Percentiles rank a stretch among this genome's conserved stretches.
phyloP scores from a whole-genome alignment of 2,797 vertebrate genomes.

The Pelochelys cantorii region DNA sequence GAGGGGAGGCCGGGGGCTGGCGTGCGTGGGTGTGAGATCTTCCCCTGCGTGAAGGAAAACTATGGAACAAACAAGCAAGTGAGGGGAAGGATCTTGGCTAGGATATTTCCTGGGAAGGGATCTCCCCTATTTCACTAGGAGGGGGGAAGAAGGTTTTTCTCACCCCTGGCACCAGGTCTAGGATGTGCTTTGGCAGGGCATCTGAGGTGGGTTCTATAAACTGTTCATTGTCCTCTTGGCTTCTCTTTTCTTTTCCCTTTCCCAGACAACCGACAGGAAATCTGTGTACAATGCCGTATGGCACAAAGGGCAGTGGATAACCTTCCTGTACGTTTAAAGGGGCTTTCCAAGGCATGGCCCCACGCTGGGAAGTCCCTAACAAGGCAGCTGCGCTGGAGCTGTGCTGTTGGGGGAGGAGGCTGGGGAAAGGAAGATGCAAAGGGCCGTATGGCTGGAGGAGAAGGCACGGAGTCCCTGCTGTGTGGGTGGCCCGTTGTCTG shows the following conservation, averaged over 20 bases:
- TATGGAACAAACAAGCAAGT: rapidly evolving
- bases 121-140: background rate
- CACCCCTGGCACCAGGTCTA: background rate
- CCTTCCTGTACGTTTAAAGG: background rate
- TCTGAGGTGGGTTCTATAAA: background rate
- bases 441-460: background rate
- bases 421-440: background rate
- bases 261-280: background rate
- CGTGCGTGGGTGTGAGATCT: background rate
- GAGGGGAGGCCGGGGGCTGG: background rate
- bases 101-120: background rate
- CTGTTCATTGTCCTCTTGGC: background rate
- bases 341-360: conserved; percentile 51
- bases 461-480: background rate
- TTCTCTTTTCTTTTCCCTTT: background rate
- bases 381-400: background rate
- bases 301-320: background rate
- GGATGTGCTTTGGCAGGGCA: background rate
- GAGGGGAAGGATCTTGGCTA: background rate
- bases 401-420: conserved; percentile 15
- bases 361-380: conserved; percentile 72
- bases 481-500: background rate
- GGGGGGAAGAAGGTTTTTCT: background rate
- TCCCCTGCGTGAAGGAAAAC: background rate
- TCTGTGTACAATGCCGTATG: background rate